Evolutionary conservation across 2,113 vertebrate genomes (phyloP).

Genomic region (Plotosus lineatus): DNA sequence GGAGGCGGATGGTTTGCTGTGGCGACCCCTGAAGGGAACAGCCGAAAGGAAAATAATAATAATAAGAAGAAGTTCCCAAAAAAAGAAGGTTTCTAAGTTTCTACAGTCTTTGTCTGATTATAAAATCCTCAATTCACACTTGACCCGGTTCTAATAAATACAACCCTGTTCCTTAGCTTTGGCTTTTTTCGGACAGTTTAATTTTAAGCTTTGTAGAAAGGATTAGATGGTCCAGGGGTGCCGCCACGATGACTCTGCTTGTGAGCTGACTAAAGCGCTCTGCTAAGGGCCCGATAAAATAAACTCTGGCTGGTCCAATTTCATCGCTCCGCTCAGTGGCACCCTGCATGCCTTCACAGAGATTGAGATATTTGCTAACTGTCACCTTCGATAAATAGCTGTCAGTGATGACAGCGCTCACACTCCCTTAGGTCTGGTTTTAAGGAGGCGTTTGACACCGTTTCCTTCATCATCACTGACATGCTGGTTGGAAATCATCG

Average conservation of each 20-base stretch:
- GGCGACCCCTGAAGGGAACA: too few relatives aligned
- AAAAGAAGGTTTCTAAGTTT: background rate
- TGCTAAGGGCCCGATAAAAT: constrained; percentile 90
- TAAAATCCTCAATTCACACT: background rate
- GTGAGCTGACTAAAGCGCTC: constrained; percentile 80
- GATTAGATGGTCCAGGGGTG: constrained; percentile 64
- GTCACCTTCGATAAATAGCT: constrained; percentile 97
- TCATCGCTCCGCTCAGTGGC: constrained; percentile 83
- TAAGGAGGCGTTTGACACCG: constrained; percentile 55
- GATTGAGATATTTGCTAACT: constrained; percentile 99
- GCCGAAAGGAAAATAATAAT: too few relatives aligned
- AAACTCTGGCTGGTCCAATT: constrained; percentile 91
- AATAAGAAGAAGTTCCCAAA: too few relatives aligned
- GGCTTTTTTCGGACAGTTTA: constrained; percentile 72
- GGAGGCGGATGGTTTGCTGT: too few relatives aligned
- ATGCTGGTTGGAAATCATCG: constrained; percentile 58
- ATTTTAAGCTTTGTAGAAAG: constrained; percentile 73
- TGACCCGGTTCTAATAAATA: background rate
- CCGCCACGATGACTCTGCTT: constrained; percentile 67
- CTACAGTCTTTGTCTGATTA: background rate
- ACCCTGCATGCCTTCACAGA: constrained; percentile 82
- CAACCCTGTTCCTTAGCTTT: background rate
- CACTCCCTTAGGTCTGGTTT: constrained; percentile 63
- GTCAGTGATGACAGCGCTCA: constrained; percentile 78
- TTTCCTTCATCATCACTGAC: constrained; percentile 57